phyloP scores from a whole-genome alignment of 2,113 vertebrate species.

The Reinhardtius hippoglossoides region DNA sequence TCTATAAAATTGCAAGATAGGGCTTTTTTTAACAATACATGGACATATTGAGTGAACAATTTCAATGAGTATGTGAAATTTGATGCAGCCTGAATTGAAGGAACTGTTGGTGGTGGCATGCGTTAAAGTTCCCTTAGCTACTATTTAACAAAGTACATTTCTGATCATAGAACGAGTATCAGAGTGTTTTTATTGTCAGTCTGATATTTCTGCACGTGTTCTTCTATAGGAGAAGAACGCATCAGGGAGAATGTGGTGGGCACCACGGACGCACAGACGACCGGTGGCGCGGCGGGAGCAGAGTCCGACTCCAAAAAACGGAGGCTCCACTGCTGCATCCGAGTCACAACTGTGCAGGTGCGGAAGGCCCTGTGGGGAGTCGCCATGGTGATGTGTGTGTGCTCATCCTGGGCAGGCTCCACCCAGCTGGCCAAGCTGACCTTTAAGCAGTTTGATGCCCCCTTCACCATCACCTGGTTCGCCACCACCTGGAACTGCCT shows the following conservation, averaged over 20 bases:
- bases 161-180: too few relatives aligned
- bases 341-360: slow-evolving; percentile 83
- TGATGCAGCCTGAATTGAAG: too few relatives aligned
- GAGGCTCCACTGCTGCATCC: slow-evolving; percentile 82
- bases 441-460: slow-evolving; percentile 91
- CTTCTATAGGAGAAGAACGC: slow-evolving; percentile 88
- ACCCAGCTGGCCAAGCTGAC: slow-evolving; percentile 94
- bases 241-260: slow-evolving; percentile 87
- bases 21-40: too few relatives aligned
- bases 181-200: too few relatives aligned
- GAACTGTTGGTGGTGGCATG: neutral
- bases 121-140: too few relatives aligned
- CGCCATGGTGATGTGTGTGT: slow-evolving; percentile 92
- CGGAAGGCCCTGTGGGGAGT: slow-evolving; percentile 91
- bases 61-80: too few relatives aligned
- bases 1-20: too few relatives aligned
- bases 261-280: slow-evolving; percentile 84
- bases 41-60: too few relatives aligned
- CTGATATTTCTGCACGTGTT: slow-evolving; percentile 1
- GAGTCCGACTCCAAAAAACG: slow-evolving; percentile 80
- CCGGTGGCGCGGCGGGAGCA: slow-evolving; percentile 69
- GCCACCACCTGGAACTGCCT: slow-evolving; percentile 97
- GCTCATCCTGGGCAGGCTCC: slow-evolving; percentile 92
- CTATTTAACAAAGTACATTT: too few relatives aligned
- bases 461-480: slow-evolving; percentile 97